Evolutionary conservation across 2,888 invertebrate genomes (phyloP), one percentile per base, ranked within the genome.

Genomic region (Drosophila fulvimacula): DNA sequence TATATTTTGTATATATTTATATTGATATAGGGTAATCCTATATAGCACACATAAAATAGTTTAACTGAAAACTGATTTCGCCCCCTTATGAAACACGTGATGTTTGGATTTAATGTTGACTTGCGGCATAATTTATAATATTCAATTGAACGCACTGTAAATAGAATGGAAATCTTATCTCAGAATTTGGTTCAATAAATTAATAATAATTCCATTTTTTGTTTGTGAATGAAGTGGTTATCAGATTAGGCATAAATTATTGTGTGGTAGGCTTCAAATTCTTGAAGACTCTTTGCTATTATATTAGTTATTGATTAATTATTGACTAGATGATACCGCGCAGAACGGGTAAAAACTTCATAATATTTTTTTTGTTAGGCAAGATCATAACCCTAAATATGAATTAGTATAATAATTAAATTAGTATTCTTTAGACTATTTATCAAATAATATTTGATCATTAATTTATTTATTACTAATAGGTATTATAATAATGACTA

Each of bases 161-260:
- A 30, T 17, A 48, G 13, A 17, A 1, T 51, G 1, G 19, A 58
- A 58, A 48, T 56, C 51, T 69, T 42, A 69, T 69, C 69, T 13
- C 21, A 15, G 10, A 34, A n/a, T 30, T 21, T 7, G 27, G 21
- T 39, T 13, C 13, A 56, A 55, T 69, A 61, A 70, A 64, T 71
- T 32, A 39, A 15, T 5, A 55, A 11, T 52, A n/a, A 36, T 49
- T 64, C 41, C 15, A 34, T 27, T 59, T 56, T 51, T 39, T 17
- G 38, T 19, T 61, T 44, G 19, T 62, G 71, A 72, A 72, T 73
- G 73, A 56, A 63, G 49, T 52, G 11, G 41, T 11, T n/a, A 4
- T 9, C 30, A 13, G 32, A n/a, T 11, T 24, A 7, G 19, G 1
- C 1, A 59, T 39, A 41, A 36, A 58, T 39, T 39, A 30, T 38